phyloP scores from a whole-genome alignment of 2,888 invertebrate genomes.

The Cantharis rustica region DNA sequence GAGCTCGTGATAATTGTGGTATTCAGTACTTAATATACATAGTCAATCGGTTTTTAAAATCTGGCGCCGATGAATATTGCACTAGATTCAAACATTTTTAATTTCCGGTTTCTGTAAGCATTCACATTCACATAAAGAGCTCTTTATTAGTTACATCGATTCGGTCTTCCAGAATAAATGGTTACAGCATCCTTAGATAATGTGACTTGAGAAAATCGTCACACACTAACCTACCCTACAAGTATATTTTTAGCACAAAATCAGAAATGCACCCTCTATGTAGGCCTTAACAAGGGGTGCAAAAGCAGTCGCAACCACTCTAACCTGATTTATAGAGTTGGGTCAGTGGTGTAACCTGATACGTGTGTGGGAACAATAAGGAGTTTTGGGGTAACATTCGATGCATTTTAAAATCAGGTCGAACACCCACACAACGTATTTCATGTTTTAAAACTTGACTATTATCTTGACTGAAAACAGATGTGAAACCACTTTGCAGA shows the following conservation, averaged over 20 bases:
- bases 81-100: constrained; percentile 18
- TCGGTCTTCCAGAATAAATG: background rate
- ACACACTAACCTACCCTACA: constrained; percentile 22
- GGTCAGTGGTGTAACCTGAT: constrained; percentile 52
- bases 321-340: constrained; percentile 49
- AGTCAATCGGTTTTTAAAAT: constrained; percentile 36
- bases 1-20: constrained; percentile 29
- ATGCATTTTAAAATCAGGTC: constrained; percentile 45
- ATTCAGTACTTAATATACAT: constrained; percentile 29
- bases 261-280: constrained; percentile 28
- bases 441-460: constrained; percentile 13
- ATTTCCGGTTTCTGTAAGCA: constrained; percentile 22
- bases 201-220: constrained; percentile 7
- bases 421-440: constrained; percentile 36
- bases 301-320: constrained; percentile 27
- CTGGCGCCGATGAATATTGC: constrained; percentile 33
- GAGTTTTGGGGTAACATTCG: constrained; percentile 34
- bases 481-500: constrained; percentile 44
- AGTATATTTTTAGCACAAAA: constrained; percentile 20
- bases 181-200: constrained; percentile 1
- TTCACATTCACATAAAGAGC: constrained; percentile 1
- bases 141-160: constrained; percentile 5
- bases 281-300: constrained; percentile 10
- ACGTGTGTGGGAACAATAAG: constrained; percentile 46
- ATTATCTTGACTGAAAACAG: constrained; percentile 48